Conservation (phyloP, 2,888 invertebrate genomes). For the Neoascia interrupta region DNA sequence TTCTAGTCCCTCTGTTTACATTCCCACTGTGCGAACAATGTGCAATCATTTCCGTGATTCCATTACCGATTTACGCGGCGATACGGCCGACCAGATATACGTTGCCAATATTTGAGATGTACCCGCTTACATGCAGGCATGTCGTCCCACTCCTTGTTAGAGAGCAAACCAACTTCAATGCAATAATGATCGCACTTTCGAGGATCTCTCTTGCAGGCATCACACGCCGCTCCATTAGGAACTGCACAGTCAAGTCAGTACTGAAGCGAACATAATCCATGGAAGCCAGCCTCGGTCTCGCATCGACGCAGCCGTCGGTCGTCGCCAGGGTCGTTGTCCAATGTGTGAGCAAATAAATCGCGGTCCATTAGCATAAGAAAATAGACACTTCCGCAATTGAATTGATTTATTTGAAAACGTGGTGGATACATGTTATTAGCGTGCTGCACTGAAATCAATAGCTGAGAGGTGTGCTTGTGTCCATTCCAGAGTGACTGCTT, state of each 20-base stretch:
- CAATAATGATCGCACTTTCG: slow-evolving; percentile 9
- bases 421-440: slow-evolving; percentile 53
- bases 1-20: too few relatives aligned
- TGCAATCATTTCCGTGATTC: slow-evolving; percentile 41
- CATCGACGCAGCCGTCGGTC: slow-evolving; percentile 10
- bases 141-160: slow-evolving; percentile 46
- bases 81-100: slow-evolving; percentile 32
- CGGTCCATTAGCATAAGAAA: slow-evolving; percentile 61
- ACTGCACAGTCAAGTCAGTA: slow-evolving; percentile 1
- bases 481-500: slow-evolving; percentile 18
- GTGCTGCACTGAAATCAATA: slow-evolving; percentile 60
- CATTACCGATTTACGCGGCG: slow-evolving; percentile 31
- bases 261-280: slow-evolving; percentile 19
- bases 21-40: too few relatives aligned
- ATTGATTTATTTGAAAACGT: slow-evolving; percentile 62
- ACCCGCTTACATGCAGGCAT: slow-evolving; percentile 20
- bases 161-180: slow-evolving; percentile 31
- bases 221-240: not conserved
- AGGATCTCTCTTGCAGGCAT: slow-evolving; percentile 16
- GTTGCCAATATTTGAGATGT: slow-evolving; percentile 39
- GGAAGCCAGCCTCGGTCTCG: slow-evolving; percentile 13
- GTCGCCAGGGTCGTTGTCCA: slow-evolving; percentile 17
- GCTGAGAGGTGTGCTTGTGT: slow-evolving; percentile 45
- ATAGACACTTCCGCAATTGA: slow-evolving; percentile 66
- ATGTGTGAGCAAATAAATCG: slow-evolving; percentile 64